Evolutionary conservation across 2,888 invertebrate species (phyloP).

Genomic region (Drosophila paramelanica): DNA sequence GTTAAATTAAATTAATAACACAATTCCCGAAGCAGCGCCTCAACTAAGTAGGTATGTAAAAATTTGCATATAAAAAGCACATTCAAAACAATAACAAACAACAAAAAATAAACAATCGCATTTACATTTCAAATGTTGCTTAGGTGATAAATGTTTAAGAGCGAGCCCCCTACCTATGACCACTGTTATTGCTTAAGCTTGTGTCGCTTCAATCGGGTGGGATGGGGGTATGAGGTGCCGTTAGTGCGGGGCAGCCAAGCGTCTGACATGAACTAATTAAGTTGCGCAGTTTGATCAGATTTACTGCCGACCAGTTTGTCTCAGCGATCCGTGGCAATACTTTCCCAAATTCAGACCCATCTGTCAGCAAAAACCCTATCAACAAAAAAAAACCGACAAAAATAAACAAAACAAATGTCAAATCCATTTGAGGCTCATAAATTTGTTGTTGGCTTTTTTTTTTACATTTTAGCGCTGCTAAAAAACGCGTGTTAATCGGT

Average conservation of each 20-base stretch:
- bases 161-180: constrained; percentile 23
- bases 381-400: constrained; percentile 6
- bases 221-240: not conserved
- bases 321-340: constrained; percentile 49
- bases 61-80: constrained; percentile 52
- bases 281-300: constrained; percentile 65
- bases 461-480: constrained; percentile 16
- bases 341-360: constrained; percentile 50
- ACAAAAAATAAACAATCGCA: constrained; percentile 29
- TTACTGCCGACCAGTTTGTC: constrained; percentile 54
- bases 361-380: constrained; percentile 14
- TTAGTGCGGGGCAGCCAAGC: constrained; percentile 43
- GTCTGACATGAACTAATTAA: constrained; percentile 71
- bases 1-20: constrained; percentile 52
- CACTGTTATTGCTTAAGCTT: constrained; percentile 9
- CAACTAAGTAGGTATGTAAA: constrained; percentile 22
- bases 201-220: not conserved
- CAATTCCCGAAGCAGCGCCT: constrained; percentile 27
- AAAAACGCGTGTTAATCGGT: constrained; percentile 33
- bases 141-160: constrained; percentile 64
- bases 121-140: constrained; percentile 53
- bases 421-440: constrained; percentile 54
- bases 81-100: constrained; percentile 10
- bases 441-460: constrained; percentile 16
- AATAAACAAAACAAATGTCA: constrained; percentile 51